Evolutionary conservation across 1,140 invertebrate genomes (phyloP).

Genomic region (Bathynomus jamesi): DNA sequence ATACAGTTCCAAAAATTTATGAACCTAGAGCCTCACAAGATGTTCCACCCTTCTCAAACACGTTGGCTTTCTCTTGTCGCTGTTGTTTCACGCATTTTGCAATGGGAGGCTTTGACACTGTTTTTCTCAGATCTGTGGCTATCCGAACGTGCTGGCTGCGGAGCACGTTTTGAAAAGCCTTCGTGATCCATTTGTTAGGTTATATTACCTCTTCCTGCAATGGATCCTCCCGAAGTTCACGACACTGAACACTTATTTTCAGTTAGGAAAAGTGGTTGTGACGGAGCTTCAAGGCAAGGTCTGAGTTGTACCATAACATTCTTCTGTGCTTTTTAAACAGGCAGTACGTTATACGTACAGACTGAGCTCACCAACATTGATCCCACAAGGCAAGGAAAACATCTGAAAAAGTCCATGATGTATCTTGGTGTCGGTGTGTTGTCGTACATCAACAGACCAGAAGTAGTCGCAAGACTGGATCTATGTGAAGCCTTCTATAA

Average conservation of each 20-base stretch:
- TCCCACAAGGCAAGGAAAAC: too few species aligned
- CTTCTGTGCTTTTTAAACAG: too few species aligned
- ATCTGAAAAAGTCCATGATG: too few species aligned
- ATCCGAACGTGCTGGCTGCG: neutral
- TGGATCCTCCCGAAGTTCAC: constrained; percentile 13
- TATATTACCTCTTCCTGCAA: constrained; percentile 3
- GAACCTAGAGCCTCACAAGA: neutral
- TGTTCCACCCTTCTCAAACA: neutral
- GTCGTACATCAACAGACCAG: too few species aligned
- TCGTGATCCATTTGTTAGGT: neutral
- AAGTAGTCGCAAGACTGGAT: too few species aligned
- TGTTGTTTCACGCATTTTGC: neutral
- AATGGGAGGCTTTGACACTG: neutral
- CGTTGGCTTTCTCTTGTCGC: neutral
- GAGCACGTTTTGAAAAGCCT: neutral
- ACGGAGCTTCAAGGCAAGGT: constrained; percentile 1
- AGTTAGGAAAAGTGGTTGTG: constrained; percentile 7
- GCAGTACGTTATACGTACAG: too few species aligned
- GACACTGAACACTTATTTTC: constrained; percentile 8
- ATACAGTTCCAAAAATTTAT: neutral
- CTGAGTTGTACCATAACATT: too few species aligned
- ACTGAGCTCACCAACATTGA: too few species aligned
- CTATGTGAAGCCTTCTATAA: too few species aligned
- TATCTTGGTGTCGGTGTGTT: too few species aligned
- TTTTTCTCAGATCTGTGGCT: neutral